phyloP scores from a whole-genome alignment of 2,797 vertebrate species.

The Carapus acus region DNA sequence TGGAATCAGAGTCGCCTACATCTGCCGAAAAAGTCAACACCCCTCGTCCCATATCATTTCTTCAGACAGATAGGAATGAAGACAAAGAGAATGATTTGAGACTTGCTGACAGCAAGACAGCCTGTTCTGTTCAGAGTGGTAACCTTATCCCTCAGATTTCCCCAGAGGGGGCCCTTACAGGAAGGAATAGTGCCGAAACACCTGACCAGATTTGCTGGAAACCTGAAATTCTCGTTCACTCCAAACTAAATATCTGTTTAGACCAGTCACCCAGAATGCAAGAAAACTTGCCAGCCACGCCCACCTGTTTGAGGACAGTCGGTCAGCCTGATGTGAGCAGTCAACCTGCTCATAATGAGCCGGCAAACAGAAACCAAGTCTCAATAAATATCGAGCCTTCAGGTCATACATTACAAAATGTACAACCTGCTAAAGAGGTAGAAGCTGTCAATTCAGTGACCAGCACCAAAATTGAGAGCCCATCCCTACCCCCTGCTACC shows the following conservation, averaged over 20 bases:
- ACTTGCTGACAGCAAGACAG: constrained; percentile 50
- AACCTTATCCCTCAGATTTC: constrained; percentile 60
- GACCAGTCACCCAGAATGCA: constrained; percentile 65
- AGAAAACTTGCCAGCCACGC: constrained; percentile 51
- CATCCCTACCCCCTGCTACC: constrained; percentile 53
- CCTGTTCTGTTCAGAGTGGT: constrained; percentile 51
- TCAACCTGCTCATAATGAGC: constrained; percentile 21
- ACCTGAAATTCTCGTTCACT: constrained; percentile 51
- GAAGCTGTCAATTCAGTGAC: constrained; percentile 16
- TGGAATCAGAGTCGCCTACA: constrained; percentile 31
- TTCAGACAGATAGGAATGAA: constrained; percentile 56
- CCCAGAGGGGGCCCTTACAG: constrained; percentile 76
- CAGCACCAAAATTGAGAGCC: constrained; percentile 32
- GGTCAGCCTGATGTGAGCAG: constrained; percentile 38
- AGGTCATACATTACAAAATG: constrained; percentile 15
- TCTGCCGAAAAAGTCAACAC: constrained; percentile 18
- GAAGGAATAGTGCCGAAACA: constrained; percentile 74
- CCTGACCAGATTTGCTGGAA: constrained; percentile 53
- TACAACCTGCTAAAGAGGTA: constrained; percentile 16
- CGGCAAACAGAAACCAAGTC: constrained; percentile 27
- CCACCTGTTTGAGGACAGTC: constrained; percentile 49
- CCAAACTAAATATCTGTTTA: constrained; percentile 61
- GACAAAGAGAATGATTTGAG: constrained; percentile 54
- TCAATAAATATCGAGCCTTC: neutral
- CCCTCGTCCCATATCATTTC: constrained; percentile 15